phyloP scores from a whole-genome alignment of 2,888 invertebrate species.

The Orchestes rusci region DNA sequence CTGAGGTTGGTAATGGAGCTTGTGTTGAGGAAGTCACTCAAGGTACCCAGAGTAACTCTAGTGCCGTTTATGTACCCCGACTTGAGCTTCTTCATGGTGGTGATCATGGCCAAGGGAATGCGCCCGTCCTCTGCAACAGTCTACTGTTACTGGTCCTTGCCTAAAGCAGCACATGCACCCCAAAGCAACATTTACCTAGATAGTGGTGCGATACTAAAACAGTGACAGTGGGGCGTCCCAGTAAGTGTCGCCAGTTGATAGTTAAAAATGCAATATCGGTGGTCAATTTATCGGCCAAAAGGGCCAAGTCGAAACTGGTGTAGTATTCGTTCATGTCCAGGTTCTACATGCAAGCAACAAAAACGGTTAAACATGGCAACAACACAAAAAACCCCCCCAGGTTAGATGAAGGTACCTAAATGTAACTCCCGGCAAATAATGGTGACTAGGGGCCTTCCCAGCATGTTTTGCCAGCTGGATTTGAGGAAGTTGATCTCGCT shows the following conservation, averaged over 20 bases:
- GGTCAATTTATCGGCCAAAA: conserved; percentile 89
- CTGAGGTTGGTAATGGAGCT: conserved; percentile 96
- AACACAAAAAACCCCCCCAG: too few species aligned
- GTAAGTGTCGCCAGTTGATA: conserved; percentile 94
- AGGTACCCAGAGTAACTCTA: conserved; percentile 88
- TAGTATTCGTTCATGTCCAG: conserved; percentile 92
- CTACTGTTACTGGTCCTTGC: too few species aligned
- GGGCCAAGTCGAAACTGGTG: conserved; percentile 91
- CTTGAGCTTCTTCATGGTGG: conserved; percentile 95
- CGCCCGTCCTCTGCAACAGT: conserved; percentile 70
- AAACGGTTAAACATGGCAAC: conserved; percentile 32
- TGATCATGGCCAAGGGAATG: conserved; percentile 90
- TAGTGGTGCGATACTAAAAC: conserved; percentile 78
- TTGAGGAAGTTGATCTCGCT: conserved; percentile 97
- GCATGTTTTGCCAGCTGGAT: conserved; percentile 95
- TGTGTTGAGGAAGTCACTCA: conserved; percentile 92
- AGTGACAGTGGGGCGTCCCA: conserved; percentile 92
- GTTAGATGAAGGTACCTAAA: too few species aligned
- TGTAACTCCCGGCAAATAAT: conserved; percentile 82
- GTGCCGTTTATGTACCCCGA: conserved; percentile 99
- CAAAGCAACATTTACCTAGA: conserved; percentile 65
- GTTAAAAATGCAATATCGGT: conserved; percentile 92
- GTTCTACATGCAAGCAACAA: conserved; percentile 51
- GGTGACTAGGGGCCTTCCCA: conserved; percentile 92
- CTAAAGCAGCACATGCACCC: background rate